Evolutionary conservation across 2,888 invertebrate species (phyloP).

Genomic region (Galerucella nymphaeae): DNA sequence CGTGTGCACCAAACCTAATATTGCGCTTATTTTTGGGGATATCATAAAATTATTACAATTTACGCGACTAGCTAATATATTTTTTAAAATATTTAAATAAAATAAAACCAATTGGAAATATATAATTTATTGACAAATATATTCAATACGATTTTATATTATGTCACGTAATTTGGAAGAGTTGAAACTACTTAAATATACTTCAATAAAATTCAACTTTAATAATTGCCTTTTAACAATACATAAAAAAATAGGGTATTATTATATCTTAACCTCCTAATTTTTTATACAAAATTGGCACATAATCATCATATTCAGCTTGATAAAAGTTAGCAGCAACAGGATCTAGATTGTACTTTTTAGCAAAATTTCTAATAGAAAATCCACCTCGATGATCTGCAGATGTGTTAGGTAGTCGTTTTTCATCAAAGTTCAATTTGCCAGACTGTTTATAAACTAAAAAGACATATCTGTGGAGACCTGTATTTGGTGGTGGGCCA

Average conservation of each 20-base stretch:
- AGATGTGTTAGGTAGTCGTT: slow-evolving; percentile 59
- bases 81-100: too few relatives aligned
- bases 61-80: too few relatives aligned
- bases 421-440: slow-evolving; percentile 58
- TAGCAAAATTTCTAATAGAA: slow-evolving; percentile 80
- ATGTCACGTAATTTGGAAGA: neutral
- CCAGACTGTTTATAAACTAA: slow-evolving; percentile 66
- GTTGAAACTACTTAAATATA: neutral
- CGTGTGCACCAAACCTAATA: neutral
- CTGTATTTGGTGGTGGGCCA: slow-evolving; percentile 80
- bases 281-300: slow-evolving; percentile 87
- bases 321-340: slow-evolving; percentile 90
- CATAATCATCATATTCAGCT: slow-evolving; percentile 90
- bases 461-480: slow-evolving; percentile 79
- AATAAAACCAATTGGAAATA: too few relatives aligned
- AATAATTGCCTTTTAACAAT: neutral
- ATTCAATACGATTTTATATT: too few relatives aligned
- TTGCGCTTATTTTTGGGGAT: neutral
- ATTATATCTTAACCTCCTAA: slow-evolving; percentile 33
- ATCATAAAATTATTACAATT: too few relatives aligned
- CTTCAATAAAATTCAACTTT: neutral
- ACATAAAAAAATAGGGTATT: too few relatives aligned
- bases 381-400: slow-evolving; percentile 71
- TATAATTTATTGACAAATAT: too few relatives aligned
- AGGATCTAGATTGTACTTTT: slow-evolving; percentile 86